Percentiles rank a stretch among this genome's conserved stretches.
phyloP scores from a whole-genome alignment of 2,888 invertebrate genomes.

The Epirrhoe tristata region DNA sequence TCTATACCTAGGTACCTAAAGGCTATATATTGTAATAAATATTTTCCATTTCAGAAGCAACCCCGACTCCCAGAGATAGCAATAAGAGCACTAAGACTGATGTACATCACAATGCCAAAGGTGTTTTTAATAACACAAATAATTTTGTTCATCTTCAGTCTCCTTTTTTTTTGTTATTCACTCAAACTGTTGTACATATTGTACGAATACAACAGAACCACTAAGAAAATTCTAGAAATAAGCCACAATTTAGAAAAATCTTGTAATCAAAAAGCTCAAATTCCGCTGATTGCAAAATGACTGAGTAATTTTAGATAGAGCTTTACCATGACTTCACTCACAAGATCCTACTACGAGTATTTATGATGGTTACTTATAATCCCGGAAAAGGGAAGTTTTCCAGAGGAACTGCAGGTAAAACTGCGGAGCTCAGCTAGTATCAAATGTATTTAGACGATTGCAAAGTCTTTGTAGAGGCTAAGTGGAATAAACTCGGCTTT shows the following conservation, averaged over 20 bases:
- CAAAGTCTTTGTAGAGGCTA: no score
- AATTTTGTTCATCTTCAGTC: constrained; percentile 16
- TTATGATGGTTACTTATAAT: no score
- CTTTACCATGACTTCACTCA: no score
- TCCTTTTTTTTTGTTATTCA: constrained; percentile 18
- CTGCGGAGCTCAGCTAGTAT: no score
- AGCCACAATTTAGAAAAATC: constrained; percentile 5
- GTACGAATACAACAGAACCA: constrained; percentile 15
- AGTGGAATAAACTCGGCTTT: no score
- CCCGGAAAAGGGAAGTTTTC: no score
- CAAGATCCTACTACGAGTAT: no score
- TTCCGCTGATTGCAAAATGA: constrained; percentile 31
- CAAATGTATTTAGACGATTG: no score
- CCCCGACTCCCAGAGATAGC: constrained; percentile 42
- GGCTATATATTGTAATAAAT: no score
- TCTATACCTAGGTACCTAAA: no score
- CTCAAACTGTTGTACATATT: constrained; percentile 25
- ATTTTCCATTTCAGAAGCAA: constrained; percentile 42
- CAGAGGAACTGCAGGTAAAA: no score
- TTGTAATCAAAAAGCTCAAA: constrained; percentile 24
- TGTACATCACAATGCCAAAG: constrained; percentile 40
- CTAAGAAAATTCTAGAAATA: constrained; percentile 14
- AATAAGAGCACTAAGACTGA: constrained; percentile 35
- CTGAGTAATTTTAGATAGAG: neutral
- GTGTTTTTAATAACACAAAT: constrained; percentile 31